Base-by-base conservation (phyloP, 1,140 invertebrate genomes). In the Colletes latitarsis region DNA sequence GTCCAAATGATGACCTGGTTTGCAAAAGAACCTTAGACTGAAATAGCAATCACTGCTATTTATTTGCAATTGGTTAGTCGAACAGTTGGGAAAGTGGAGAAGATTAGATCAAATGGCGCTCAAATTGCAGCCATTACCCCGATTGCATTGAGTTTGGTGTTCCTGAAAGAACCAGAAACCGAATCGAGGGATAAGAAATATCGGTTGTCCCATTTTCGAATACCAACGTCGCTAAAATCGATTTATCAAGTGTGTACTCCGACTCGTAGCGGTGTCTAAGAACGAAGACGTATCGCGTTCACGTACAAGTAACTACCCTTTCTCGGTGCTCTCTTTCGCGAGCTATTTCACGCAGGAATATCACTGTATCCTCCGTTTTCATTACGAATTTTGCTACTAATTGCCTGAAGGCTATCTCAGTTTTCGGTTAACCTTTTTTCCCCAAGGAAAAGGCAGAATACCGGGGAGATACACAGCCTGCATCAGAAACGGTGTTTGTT, bases 81-180 rank as follows among this genome's bases (percentile, higher is more conserved):
- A 46, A 57, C 19, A 52, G 55, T 76, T 15, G 63, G 41, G 30
- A 58, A 43, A 68, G 43, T 41, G 15, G 41, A 10, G 17, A 12
- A n/a, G 6, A 14, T 12, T 14, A 15, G 41, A 30, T 39, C 41
- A n/a, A 68, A 46, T 15, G 15, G 41, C 12, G 53, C 12, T 77
- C 53, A 69, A 77, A 77, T 58, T 69, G 53, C 64, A 77, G 41
- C 53, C 53, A 77, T 77, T 77, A 69, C 53, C 17, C 41, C 74
- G 53, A 77, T 76, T 68, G 73, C 19, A 76, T n/a, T 57, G 8
- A 15, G 39, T 46, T 21, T 52, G 49, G 15, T n/a, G 39, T 41
- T 53, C 41, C 10, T 15, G 19, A 6, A 39, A 39, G 17, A 63
- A 41, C 17, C 21, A 5, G 4, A 0, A 52, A 17, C 19, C n/a